Percentiles rank a stretch among this genome's conserved stretches.
These are phyloP conservation scores for Orientallactaga bullata DNA, from an alignment of 2,113 vertebrate genomes.

Conservation along the genomic window DNA sequence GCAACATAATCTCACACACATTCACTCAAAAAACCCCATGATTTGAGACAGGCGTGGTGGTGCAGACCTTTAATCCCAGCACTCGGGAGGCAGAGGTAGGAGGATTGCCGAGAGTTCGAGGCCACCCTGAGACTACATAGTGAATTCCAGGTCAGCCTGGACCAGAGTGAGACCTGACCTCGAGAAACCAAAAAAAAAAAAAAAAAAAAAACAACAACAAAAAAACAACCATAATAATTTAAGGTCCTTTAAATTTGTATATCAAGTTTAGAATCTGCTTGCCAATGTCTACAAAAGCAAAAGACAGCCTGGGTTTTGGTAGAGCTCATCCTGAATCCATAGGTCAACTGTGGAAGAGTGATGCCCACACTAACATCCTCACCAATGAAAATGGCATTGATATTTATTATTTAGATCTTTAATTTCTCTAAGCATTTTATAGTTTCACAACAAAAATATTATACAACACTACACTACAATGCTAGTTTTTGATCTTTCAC, in stretches of 20 bases:
- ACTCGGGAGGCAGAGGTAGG: too few species aligned
- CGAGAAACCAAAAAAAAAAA: too few species aligned
- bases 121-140: too few species aligned
- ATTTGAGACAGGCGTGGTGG: too few species aligned
- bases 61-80: too few species aligned
- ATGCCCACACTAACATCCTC: too few species aligned
- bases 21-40: accelerated
- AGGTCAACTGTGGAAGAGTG: background rate
- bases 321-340: background rate
- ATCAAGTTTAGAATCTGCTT: background rate
- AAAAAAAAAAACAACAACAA: too few species aligned
- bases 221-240: too few species aligned
- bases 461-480: background rate
- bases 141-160: too few species aligned
- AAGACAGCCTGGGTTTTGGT: background rate
- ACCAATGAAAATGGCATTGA: background rate
- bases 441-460: background rate
- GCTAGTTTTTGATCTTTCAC: background rate
- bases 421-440: background rate
- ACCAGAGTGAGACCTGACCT: too few species aligned
- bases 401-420: background rate
- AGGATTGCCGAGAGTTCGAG: too few species aligned
- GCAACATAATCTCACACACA: background rate
- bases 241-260: background rate
- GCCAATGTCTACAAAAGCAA: background rate